phyloP scores from a whole-genome alignment of 2,888 invertebrate species.

The Colostygia pectinataria region DNA sequence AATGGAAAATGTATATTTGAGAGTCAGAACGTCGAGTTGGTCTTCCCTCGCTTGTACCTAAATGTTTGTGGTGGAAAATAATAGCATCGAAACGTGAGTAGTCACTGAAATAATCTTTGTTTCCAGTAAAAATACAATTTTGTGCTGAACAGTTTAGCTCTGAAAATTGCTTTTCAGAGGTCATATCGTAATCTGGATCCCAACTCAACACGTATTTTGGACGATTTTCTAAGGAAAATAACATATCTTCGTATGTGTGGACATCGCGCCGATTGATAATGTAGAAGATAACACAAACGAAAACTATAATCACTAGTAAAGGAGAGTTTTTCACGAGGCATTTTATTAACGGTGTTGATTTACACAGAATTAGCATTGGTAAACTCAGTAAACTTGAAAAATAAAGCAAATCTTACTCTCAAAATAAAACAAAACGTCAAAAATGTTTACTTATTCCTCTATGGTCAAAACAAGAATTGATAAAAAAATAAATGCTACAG shows the following conservation, averaged over 20 bases:
- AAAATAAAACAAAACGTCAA: too few species aligned
- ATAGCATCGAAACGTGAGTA: conserved; percentile 49
- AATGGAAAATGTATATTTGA: conserved; percentile 54
- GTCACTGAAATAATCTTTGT: conserved; percentile 42
- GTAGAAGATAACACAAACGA: conserved; percentile 33
- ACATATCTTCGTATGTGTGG: conserved; percentile 29
- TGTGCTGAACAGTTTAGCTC: conserved; percentile 39
- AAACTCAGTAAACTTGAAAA: too few species aligned
- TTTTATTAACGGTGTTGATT: conserved; percentile 29
- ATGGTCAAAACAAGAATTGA: too few species aligned
- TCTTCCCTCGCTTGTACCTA: conserved; percentile 28
- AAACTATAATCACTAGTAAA: conserved; percentile 31
- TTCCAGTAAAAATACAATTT: conserved; percentile 48
- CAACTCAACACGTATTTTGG: conserved; percentile 47
- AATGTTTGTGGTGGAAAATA: conserved; percentile 42
- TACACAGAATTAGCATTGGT: conserved; percentile 10
- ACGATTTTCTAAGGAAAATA: not conserved
- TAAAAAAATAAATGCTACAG: too few species aligned
- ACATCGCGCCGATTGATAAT: conserved; percentile 21
- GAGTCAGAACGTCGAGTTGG: conserved; percentile 37
- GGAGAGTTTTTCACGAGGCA: conserved; percentile 36
- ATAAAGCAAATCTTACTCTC: too few species aligned
- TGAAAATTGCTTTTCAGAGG: conserved; percentile 18
- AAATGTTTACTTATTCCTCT: too few species aligned
- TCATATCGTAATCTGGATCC: conserved; percentile 25